Base-by-base conservation (phyloP, 2,113 vertebrate species). In the Sciurus niger region DNA sequence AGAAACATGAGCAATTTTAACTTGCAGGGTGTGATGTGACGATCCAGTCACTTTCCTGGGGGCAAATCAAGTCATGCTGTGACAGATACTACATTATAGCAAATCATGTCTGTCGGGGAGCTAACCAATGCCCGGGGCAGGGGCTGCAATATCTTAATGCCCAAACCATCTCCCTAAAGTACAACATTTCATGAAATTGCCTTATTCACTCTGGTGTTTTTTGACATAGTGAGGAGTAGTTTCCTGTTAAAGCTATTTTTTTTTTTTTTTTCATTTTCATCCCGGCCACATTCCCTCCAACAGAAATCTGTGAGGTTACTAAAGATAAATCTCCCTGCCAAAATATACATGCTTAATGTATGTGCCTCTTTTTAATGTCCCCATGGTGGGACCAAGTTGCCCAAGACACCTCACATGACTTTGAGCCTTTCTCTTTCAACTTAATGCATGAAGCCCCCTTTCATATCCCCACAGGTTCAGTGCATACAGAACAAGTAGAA, bases 21-120 rank as follows among this genome's bases (percentile, higher is more conserved):
- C 97, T 97, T 95, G 92, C 77, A 68, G 92, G 90, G 96, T 97
- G 97, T 96, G 96, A 95, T 88, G 95, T 95, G 97, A 98, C 1
- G 40, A 85, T 53, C 84, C 84, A 95, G 96, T 96, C 97, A 97
- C 84, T 97, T 97, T 96, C 79, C 95, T 95, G 85, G 84, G 95
- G 89, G 80, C 96, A 97, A 93, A 95, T 96, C 92, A 91, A 95
- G 83, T 95, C 92, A 63, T 90, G 25, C 34, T 48, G n/a, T 96
- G 95, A 92, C 96, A 97, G 95, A 88, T 88, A 90, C 70, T 96
- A 84, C 92, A 88, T 97, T 95, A 94, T 8, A 90, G 79, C 46
- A 94, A 95, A 77, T 60, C 60, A 2, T 30, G 65, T 73, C 95
- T 87, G 8, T 53, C 11, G 40, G 46, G 93, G 95, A 95, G 34